A percentile compares a stretch with the other conserved stretches of the same genome.
Conservation (phyloP, 2,113 vertebrate species). For the Thermophis baileyi region DNA sequence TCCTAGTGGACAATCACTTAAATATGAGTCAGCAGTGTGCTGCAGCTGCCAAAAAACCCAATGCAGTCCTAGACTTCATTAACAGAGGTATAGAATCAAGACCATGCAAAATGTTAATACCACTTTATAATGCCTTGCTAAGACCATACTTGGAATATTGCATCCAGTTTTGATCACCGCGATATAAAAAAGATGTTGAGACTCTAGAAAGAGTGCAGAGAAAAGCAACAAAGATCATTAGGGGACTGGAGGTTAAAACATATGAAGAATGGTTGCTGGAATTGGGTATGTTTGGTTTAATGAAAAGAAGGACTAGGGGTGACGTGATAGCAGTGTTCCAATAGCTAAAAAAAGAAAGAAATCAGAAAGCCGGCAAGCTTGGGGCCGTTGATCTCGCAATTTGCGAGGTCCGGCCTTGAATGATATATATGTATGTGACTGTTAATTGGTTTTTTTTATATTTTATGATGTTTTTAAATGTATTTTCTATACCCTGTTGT, state of each 20-base stretch:
- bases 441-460: no score
- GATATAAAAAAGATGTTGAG: neutral
- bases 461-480: no score
- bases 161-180: neutral
- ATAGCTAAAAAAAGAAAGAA: neutral
- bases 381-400: no score
- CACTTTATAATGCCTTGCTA: neutral
- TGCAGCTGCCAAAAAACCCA: neutral
- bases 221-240: neutral
- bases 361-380: no score
- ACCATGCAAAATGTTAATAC: neutral
- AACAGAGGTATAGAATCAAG: neutral
- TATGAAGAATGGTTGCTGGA: neutral
- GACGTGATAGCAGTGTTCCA: neutral
- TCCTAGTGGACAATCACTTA: neutral
- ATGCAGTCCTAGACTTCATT: neutral
- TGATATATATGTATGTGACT: no score
- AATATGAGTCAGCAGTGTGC: neutral
- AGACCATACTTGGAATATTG: neutral
- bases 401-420: no score
- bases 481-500: no score
- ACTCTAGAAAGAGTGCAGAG: neutral
- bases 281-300: neutral
- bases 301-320: neutral
- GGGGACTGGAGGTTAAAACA: neutral